A percentile compares a stretch with the other conserved stretches of the same genome.
Evolutionary conservation across 2,113 vertebrate genomes (phyloP).

Genomic region (Gambusia holbrooki): DNA sequence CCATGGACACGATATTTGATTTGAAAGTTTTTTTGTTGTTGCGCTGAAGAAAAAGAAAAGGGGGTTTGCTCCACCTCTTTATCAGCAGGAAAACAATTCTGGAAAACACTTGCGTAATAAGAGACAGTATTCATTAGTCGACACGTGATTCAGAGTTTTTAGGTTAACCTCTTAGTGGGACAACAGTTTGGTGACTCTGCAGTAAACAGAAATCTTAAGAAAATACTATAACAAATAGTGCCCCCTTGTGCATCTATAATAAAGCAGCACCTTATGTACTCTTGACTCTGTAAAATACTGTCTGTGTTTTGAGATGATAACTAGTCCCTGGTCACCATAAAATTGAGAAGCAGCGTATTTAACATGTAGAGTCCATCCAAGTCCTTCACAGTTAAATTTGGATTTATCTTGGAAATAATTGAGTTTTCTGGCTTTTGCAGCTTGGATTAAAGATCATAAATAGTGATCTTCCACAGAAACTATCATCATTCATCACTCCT

Average conservation of each 20-base stretch:
- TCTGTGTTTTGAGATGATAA: not conserved
- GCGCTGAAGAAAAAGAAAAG: not conserved
- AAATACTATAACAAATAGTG: constrained; percentile 19
- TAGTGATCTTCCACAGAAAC: constrained; percentile 13
- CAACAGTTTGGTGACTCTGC: not conserved
- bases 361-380: not conserved
- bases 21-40: constrained; percentile 4
- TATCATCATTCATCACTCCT: constrained; percentile 40
- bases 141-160: not conserved
- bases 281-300: not conserved
- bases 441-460: constrained; percentile 16
- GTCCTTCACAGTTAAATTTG: not conserved
- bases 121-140: not conserved
- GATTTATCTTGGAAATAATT: not conserved
- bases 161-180: not conserved
- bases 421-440: not conserved
- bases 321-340: not conserved
- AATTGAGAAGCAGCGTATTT: not conserved
- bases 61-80: constrained; percentile 22
- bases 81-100: constrained; percentile 12
- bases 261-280: not conserved
- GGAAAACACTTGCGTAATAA: not conserved
- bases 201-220: not conserved
- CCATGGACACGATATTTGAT: constrained; percentile 25
- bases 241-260: constrained; percentile 41